phyloP scores from a whole-genome alignment of 1,140 invertebrate species.

The Drosophila tropicalis region DNA sequence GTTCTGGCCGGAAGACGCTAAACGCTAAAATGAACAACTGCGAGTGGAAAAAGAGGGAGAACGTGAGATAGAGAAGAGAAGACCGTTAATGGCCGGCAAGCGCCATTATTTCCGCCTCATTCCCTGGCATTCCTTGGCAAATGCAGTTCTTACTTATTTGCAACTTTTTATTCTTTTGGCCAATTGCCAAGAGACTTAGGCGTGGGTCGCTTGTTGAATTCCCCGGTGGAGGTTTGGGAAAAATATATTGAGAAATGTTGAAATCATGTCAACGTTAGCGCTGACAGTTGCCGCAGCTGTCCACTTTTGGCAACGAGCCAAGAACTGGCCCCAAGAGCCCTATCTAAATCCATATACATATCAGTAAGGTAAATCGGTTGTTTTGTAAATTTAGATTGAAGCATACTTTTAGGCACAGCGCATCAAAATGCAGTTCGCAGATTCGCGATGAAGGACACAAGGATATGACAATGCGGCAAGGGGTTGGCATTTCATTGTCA shows the following conservation, averaged over 20 bases:
- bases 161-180: conserved; percentile 13
- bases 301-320: conserved; percentile 52
- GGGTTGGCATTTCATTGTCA: conserved; percentile 11
- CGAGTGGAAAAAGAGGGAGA: no score
- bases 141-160: conserved; percentile 4
- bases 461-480: background rate
- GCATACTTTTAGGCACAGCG: conserved; percentile 37
- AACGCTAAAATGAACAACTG: conserved; percentile 15
- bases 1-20: conserved; percentile 30
- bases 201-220: conserved; percentile 47
- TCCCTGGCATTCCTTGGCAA: background rate
- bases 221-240: background rate
- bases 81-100: conserved; percentile 8
- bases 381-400: conserved; percentile 19
- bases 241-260: conserved; percentile 21
- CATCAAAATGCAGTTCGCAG: background rate
- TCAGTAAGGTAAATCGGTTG: background rate
- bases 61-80: background rate
- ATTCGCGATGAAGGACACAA: background rate
- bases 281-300: conserved; percentile 65
- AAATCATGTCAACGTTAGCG: conserved; percentile 50
- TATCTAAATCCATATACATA: background rate
- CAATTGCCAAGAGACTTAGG: conserved; percentile 15
- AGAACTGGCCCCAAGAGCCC: conserved; percentile 10
- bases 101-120: conserved; percentile 14